Base-by-base conservation (phyloP, 2,888 invertebrate genomes). In the Harpagoxenus sublaevis region DNA sequence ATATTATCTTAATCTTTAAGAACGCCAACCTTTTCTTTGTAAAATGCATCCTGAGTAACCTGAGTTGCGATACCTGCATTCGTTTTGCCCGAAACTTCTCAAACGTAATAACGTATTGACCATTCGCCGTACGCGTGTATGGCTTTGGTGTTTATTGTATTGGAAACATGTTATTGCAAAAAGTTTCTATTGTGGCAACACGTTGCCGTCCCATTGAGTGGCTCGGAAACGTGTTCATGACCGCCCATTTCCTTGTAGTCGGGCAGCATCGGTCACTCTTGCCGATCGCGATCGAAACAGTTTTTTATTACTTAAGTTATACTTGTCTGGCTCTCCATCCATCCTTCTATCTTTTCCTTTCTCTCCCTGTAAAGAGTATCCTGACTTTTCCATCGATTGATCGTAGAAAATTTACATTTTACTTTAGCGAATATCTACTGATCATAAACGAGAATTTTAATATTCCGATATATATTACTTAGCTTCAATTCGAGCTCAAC, bases 201-300 rank as follows among this genome's bases (percentile, higher is more conserved):
- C 53, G 18, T 77, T 39, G 66, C 74, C 57, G 28, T 81, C 66
- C 66, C 83, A 73, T 78, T 86, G 74, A 83, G 42, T 63, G 71
- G 53, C 73, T 79, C 84, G 84, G 65, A 83, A 78, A 57, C 65
- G 63, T 83, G 84, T 82, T 84, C 85, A 65, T 45, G 75, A 79
- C 28, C 79, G 71, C 39, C 83, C 84, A 84, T 86, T 86, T 88
- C 85, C 84, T 75, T 82, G 85, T 77, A 60, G 18, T 42, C 28
- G 53, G 57, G 9, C 23, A 63, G 48, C 66, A 31, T 75, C 73
- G 60, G n/a, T 53, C 45, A 62, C 70, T 85, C 57, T 57, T 12
- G 39, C 35, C 71, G 75, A 83, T 84, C 23, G 23, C 23, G 75
- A 83, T 84, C 63, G 68, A 85, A 83, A 86, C 60, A 48, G 35